Conservation (phyloP, 2,888 invertebrate genomes). For the Notocelia uddmanniana region DNA sequence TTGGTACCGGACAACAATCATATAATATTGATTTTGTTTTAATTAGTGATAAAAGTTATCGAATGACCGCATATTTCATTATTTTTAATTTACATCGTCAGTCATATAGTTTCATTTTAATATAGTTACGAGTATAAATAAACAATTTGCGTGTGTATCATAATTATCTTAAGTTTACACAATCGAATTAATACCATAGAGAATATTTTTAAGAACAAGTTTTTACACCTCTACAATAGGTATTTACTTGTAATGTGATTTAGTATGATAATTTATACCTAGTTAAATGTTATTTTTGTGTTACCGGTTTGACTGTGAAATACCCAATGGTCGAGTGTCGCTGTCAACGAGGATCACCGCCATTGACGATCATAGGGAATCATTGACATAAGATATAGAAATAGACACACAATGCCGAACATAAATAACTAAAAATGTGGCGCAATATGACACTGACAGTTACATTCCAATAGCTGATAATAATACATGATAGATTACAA, state of each 20-base stretch:
- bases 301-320: background rate
- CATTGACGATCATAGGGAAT: too few species aligned
- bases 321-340: too few species aligned
- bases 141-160: background rate
- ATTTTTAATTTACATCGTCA: background rate
- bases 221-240: background rate
- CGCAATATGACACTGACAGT: too few species aligned
- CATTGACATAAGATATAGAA: too few species aligned
- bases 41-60: too few species aligned
- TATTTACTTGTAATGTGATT: background rate
- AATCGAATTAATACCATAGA: background rate
- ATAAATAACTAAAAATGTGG: too few species aligned
- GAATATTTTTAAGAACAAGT: background rate
- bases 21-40: background rate
- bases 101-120: background rate
- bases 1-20: background rate
- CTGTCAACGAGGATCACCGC: too few species aligned
- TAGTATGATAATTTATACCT: background rate
- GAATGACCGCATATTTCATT: background rate
- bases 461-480: too few species aligned
- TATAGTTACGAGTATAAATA: background rate
- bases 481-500: too few species aligned
- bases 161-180: background rate
- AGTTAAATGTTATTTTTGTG: background rate
- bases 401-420: too few species aligned